Base-by-base conservation (phyloP, 64 coral and sea anemone genomes). In the Montipora efflorescens region DNA sequence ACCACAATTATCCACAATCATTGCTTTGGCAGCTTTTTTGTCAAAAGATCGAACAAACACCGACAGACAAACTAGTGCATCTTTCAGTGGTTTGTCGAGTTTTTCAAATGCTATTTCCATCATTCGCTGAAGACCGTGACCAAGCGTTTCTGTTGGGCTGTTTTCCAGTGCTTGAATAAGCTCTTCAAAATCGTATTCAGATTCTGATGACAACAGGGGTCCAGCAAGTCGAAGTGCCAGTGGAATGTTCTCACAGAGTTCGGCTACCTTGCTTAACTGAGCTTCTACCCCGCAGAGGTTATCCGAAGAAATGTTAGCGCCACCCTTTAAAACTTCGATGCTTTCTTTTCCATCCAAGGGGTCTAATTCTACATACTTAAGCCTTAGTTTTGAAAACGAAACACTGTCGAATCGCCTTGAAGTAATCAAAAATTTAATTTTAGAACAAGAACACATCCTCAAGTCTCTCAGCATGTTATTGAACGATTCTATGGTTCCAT, bases 71-170 rank as follows among this genome's bases (percentile, higher is more conserved):
- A 93, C 82, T 67, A 93, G 64, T 12, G 91, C 52, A 53, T 66
- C 6, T 44, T 69, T 25, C 59, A 57, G 61, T 50, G 58, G 4
- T 11, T 79, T 36, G 5, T 92, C 36, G 52, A 92, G 67, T 61
- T 76, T 85, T 77, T 92, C 70, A 82, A 92, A 92, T 7, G 90
- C 82, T 78, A 93, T 93, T 28, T 79, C 67, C 50, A 93, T 78
- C 46, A 87, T 87, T 12, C 6, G 14, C 9, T 87, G 52, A 50
- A 18, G 14, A 8, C 28, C 1, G 28, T 28, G 1, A 28, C 12
- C 44, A 61, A 93, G 82, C 8, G 91, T 28, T 28, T 28, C 28
- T 28, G 28, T 28, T 28, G 28, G 28, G 28, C 1, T 28, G 28
- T 28, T 28, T 1, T 28, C 28, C 28, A 28, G 28, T 74, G 50